These are phyloP conservation scores for Chrysopilus asiliformis DNA, from an alignment of 2,888 invertebrate genomes.

Conservation along the genomic window DNA sequence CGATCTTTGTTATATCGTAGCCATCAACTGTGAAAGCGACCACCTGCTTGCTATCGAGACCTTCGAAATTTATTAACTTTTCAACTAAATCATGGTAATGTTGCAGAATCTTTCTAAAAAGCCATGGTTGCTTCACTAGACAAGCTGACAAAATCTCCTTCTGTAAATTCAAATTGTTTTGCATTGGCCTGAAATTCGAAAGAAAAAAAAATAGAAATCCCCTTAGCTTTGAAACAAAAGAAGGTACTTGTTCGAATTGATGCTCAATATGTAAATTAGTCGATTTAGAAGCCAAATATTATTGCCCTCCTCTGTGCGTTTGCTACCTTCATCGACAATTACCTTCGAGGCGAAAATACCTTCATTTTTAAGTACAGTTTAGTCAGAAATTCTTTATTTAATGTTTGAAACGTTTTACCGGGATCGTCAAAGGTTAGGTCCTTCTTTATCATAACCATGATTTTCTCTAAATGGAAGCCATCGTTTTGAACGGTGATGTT, in stretches of 20 bases:
- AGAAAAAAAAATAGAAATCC: neutral
- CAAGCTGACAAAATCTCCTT: conserved; percentile 27
- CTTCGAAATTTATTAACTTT: too few relatives aligned
- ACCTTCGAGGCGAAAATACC: too few relatives aligned
- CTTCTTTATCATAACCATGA: conserved; percentile 12
- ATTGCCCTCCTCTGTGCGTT: conserved; percentile 11
- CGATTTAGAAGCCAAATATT: conserved; percentile 15
- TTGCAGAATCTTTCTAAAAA: conserved; percentile 21
- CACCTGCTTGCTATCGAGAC: too few relatives aligned
- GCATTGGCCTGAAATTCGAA: conserved; percentile 19
- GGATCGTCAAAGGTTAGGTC: conserved; percentile 16
- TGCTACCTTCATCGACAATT: too few relatives aligned
- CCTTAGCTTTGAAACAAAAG: conserved; percentile 5
- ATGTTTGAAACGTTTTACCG: too few relatives aligned
- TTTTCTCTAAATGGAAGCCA: conserved; percentile 8
- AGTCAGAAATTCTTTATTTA: conserved; percentile 5
- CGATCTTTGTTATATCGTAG: conserved; percentile 20
- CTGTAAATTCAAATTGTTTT: conserved; percentile 25
- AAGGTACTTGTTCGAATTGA: too few relatives aligned
- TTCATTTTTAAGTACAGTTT: too few relatives aligned
- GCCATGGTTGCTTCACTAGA: conserved; percentile 24
- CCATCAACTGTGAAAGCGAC: conserved; percentile 18
- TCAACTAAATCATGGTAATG: conserved; percentile 18
- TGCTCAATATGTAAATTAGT: conserved; percentile 7
- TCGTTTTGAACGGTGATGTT: conserved; percentile 8